Base-by-base conservation (phyloP, 1,140 invertebrate genomes). In the Drosophila saltans region DNA sequence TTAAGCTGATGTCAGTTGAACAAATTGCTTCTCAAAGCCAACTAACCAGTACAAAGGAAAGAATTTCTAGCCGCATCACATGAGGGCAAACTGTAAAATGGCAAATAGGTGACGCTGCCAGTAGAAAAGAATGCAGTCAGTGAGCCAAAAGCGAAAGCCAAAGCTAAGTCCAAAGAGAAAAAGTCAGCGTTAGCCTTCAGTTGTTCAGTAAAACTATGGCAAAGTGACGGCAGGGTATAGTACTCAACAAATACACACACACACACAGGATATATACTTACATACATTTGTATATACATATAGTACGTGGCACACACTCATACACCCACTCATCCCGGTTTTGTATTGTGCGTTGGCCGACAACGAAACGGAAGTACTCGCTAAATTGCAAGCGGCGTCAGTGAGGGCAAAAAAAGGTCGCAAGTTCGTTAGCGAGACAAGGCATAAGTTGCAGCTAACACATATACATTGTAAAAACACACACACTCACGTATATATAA, bases 351-450 rank as follows among this genome's bases (percentile, higher is more conserved):
- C 26, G 39, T 57, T 66, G 41, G 41, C 58, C 43, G 36, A 48
- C 41, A 55, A 59, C 39, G 52, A 30, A 60, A 39, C 74, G 75
- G 75, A 78, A 78, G 69, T 78, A 62, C 63, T 62, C 16, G 75
- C 75, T 72, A 78, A 72, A 78, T 78, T 78, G 75, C 75, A 45
- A 69, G 55, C 55, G 43, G 21, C 39, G 39, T 57, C 62, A 69
- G 30, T 45, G 36, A 10, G 24, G 66, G 30, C 69, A 64, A 76
- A 78, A 36, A 78, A 78, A 78, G 75, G 76, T 78, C 75, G 78
- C 75, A 70, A 72, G 73, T 89, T 75, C 69, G 70, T 69, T 74
- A 68, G 68, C 61, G 60, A 74, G 33, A 63, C 43, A 45, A 64
- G 64, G 55, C 69, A 16, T 70, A 60, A 75, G 59, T 76, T 76